Conservation (phyloP, 2,888 invertebrate genomes). For the Agapostemon virescens region DNA sequence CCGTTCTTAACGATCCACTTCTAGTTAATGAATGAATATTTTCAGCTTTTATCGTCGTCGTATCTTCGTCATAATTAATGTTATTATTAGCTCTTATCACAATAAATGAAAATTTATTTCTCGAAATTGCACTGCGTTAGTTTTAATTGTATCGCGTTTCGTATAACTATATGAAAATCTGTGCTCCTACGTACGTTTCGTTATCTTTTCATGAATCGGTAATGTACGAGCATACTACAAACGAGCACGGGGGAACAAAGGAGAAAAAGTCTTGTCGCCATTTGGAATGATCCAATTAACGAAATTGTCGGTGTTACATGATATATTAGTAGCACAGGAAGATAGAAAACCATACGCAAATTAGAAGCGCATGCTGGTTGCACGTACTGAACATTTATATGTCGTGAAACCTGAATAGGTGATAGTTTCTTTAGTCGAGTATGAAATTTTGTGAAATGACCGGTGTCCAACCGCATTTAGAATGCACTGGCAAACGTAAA, state of each 20-base stretch:
- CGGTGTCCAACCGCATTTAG: conserved; percentile 21
- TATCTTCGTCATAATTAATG: too few relatives aligned
- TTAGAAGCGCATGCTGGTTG: background rate
- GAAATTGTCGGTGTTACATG: conserved; percentile 32
- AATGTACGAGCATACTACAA: background rate
- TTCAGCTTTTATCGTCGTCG: too few relatives aligned
- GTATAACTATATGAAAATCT: too few relatives aligned
- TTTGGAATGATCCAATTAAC: conserved; percentile 46
- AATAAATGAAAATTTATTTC: too few relatives aligned
- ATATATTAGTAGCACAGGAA: conserved; percentile 40
- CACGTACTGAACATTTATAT: conserved; percentile 5
- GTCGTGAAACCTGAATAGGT: background rate
- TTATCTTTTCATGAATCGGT: conserved; percentile 52
- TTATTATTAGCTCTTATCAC: too few relatives aligned
- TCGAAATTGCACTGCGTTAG: too few relatives aligned
- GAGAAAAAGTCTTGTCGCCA: background rate
- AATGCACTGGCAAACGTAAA: conserved; percentile 23
- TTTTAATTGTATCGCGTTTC: too few relatives aligned
- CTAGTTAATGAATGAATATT: too few relatives aligned
- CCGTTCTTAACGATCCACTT: too few relatives aligned
- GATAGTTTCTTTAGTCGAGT: conserved; percentile 9
- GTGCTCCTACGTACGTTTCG: too few relatives aligned
- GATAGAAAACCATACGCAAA: background rate
- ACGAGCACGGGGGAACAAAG: background rate
- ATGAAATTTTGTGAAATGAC: conserved; percentile 25